These are phyloP conservation scores for Palaemon carinicauda DNA, from an alignment of 1,140 invertebrate species.

Conservation along the genomic window DNA sequence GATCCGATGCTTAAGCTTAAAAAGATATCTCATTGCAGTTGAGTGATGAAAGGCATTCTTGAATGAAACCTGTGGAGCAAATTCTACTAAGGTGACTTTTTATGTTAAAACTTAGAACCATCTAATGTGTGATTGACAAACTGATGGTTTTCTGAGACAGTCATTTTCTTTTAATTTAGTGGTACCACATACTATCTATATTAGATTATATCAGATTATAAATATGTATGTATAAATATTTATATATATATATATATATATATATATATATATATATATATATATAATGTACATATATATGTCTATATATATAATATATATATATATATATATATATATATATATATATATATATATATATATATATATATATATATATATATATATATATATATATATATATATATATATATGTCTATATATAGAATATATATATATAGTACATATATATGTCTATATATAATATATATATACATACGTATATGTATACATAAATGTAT, in stretches of 20 bases:
- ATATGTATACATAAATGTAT: background rate
- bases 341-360: background rate
- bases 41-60: too few species aligned
- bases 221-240: too few species aligned
- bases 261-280: constrained; percentile 6
- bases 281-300: constrained; percentile 6
- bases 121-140: too few species aligned
- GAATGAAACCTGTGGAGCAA: too few species aligned
- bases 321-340: constrained; percentile 9
- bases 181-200: too few species aligned
- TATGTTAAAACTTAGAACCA: too few species aligned
- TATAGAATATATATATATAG: background rate
- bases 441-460: background rate
- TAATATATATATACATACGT: background rate
- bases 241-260: background rate
- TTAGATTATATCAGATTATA: too few species aligned
- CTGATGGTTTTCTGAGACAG: too few species aligned
- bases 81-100: too few species aligned
- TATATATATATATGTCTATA: background rate
- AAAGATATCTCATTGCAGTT: too few species aligned
- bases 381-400: background rate
- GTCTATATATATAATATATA: background rate
- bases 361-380: background rate
- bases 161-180: too few species aligned
- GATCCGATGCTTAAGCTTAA: too few species aligned